Evolutionary conservation across 2,888 invertebrate species (phyloP).

Genomic region (Drosophila dives): DNA sequence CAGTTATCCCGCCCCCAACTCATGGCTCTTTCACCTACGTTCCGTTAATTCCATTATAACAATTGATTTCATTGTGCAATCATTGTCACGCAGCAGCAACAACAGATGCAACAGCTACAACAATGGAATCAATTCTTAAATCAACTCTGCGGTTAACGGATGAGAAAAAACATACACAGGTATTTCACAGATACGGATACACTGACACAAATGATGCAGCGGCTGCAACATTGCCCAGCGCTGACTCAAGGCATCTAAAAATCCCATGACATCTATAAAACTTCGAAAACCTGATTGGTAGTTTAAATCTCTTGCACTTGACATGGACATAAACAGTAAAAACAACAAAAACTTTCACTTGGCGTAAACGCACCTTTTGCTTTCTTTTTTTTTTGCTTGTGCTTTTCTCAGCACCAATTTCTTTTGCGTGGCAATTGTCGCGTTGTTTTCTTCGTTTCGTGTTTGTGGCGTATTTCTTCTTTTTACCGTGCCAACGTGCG

Average conservation of each 20-base stretch:
- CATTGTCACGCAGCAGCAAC: slow-evolving; percentile 67
- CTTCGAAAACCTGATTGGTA: slow-evolving; percentile 38
- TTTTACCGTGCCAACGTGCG: slow-evolving; percentile 39
- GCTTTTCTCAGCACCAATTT: slow-evolving; percentile 65
- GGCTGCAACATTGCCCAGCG: slow-evolving; percentile 41
- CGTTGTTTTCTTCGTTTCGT: slow-evolving; percentile 33
- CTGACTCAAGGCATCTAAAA: slow-evolving; percentile 56
- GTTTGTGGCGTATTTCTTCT: slow-evolving; percentile 27
- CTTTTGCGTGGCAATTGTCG: slow-evolving; percentile 63
- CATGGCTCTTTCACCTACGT: slow-evolving; percentile 56
- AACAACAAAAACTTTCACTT: slow-evolving; percentile 60
- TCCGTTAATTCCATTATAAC: slow-evolving; percentile 78
- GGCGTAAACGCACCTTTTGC: slow-evolving; percentile 49
- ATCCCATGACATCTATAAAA: slow-evolving; percentile 34
- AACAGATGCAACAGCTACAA: slow-evolving; percentile 31
- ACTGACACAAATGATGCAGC: slow-evolving; percentile 3
- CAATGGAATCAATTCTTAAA: slow-evolving; percentile 54
- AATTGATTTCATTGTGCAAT: slow-evolving; percentile 79
- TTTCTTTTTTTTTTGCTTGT: slow-evolving; percentile 35
- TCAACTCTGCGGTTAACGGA: slow-evolving; percentile 54
- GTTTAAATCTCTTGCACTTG: slow-evolving; percentile 38
- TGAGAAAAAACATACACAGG: slow-evolving; percentile 55
- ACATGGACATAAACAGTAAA: slow-evolving; percentile 8
- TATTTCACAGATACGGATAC: slow-evolving; percentile 48
- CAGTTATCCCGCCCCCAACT: slow-evolving; percentile 28